These are phyloP conservation scores for Aplocera efformata DNA, from an alignment of 2,888 invertebrate genomes.

Conservation along the genomic window DNA sequence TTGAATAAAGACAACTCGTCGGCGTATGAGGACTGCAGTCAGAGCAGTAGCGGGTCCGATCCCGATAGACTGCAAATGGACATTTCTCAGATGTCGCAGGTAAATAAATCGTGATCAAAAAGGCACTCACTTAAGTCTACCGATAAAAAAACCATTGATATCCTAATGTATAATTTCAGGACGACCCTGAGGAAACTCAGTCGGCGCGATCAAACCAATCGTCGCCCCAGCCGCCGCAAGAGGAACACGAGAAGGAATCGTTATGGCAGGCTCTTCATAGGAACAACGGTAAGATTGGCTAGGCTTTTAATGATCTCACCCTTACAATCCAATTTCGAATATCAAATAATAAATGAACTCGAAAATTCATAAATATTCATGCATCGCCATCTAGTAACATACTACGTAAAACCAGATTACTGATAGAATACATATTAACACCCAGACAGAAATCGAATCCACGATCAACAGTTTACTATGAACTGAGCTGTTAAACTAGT, in stretches of 20 bases:
- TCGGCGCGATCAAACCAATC: constrained; percentile 71
- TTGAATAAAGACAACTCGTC: constrained; percentile 69
- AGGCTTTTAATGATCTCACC: no score
- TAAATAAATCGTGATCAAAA: constrained; percentile 28
- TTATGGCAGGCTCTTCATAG: constrained; percentile 77
- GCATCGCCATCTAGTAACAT: no score
- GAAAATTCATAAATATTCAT: no score
- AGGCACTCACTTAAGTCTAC: no score
- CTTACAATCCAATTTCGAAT: no score
- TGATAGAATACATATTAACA: no score
- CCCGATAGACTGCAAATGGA: constrained; percentile 88
- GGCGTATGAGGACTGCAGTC: constrained; percentile 80
- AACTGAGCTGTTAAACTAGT: no score
- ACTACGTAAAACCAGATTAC: no score
- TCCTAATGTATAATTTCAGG: constrained; percentile 45
- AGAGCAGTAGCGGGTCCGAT: constrained; percentile 87
- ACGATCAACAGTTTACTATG: no score
- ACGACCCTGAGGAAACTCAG: constrained; percentile 74
- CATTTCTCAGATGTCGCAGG: constrained; percentile 79
- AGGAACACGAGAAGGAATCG: constrained; percentile 77
- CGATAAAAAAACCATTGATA: no score
- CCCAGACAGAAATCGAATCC: no score
- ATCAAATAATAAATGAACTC: no score
- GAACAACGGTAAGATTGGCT: constrained; percentile 70
- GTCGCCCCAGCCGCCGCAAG: constrained; percentile 63